Conservation (phyloP, 2,888 invertebrate genomes). For the Latrodectus elegans region DNA sequence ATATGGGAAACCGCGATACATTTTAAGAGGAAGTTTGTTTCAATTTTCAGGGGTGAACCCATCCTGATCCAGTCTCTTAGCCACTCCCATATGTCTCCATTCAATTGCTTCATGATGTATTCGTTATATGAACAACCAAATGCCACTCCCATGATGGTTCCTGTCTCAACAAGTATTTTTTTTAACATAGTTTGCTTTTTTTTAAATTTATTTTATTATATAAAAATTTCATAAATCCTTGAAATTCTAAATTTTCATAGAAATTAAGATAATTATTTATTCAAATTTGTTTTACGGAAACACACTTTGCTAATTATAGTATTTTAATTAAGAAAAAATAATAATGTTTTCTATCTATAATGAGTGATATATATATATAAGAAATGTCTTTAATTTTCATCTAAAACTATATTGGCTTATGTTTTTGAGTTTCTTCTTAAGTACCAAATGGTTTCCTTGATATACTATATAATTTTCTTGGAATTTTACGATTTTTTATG, state of each 20-base stretch:
- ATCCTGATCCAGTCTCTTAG: slow-evolving; percentile 39
- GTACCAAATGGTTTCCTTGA: too few species aligned
- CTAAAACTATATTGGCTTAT: too few species aligned
- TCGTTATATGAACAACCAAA: slow-evolving; percentile 45
- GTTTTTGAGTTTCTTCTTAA: too few species aligned
- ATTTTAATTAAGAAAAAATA: neutral
- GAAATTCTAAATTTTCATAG: neutral
- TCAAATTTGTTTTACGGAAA: neutral
- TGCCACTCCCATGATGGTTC: slow-evolving; percentile 19
- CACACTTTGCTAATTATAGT: neutral
- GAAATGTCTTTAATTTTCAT: too few species aligned
- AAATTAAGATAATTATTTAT: neutral
- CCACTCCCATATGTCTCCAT: slow-evolving; percentile 33
- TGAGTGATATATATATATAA: neutral
- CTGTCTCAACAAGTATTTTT: slow-evolving; percentile 51
- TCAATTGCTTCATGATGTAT: slow-evolving; percentile 59
- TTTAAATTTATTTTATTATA: neutral
- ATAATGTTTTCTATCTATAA: neutral
- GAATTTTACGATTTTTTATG: too few species aligned
- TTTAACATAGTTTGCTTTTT: neutral
- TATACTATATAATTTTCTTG: too few species aligned
- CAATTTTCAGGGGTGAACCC: slow-evolving; percentile 19
- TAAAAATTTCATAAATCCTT: neutral
- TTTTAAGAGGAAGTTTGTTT: neutral
- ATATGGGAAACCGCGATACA: too few species aligned